Evolutionary conservation across 2,113 vertebrate species (phyloP).

Genomic region (Phalacrocorax aristotelis): DNA sequence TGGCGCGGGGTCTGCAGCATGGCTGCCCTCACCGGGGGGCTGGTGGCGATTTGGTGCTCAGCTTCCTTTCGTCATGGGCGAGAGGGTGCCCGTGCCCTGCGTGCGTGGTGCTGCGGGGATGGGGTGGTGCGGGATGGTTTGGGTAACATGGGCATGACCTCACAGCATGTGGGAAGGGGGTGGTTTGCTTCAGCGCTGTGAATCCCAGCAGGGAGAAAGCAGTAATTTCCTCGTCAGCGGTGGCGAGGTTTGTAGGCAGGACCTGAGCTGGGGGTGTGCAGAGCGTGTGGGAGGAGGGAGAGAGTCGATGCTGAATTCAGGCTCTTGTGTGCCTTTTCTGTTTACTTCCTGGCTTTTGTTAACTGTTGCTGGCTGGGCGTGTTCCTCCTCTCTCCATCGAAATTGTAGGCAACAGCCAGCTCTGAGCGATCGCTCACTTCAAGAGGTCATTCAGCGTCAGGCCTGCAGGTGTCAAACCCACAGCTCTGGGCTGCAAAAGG

Average conservation of each 20-base stretch:
- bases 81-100: rapidly evolving
- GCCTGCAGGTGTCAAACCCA: not conserved
- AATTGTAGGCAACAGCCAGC: not conserved
- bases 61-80: not conserved
- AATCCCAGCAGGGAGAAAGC: not conserved
- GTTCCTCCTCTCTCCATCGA: not conserved
- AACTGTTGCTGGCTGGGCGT: not conserved
- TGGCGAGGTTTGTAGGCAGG: not conserved
- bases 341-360: not conserved
- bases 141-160: not conserved
- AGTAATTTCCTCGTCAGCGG: not conserved
- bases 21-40: rapidly evolving
- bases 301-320: not conserved
- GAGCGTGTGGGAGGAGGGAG: not conserved
- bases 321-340: not conserved
- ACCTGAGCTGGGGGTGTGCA: not conserved
- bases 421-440: not conserved
- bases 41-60: not conserved
- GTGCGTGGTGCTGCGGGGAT: rapidly evolving
- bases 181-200: not conserved
- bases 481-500: not conserved
- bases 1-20: rapidly evolving
- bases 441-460: not conserved
- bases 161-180: not conserved
- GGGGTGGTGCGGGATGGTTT: not conserved